Evolutionary conservation across 1,140 invertebrate species (phyloP).

Genomic region (Drosophila pseudoobscura): DNA sequence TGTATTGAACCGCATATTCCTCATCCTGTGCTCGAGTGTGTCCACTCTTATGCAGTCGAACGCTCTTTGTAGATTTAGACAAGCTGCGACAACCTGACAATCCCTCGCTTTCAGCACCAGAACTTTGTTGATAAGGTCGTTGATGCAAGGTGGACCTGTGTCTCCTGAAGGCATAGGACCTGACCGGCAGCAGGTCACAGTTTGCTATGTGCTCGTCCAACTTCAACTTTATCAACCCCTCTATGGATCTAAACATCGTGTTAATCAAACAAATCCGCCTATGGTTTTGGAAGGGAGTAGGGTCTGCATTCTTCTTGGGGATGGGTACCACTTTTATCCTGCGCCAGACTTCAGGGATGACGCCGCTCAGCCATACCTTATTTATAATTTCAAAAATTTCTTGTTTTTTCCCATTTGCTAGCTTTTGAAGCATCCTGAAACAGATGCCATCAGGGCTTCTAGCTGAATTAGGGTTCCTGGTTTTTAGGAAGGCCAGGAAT

Average conservation of each 20-base stretch:
- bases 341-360: background rate
- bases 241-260: background rate
- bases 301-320: background rate
- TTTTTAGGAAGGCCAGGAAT: no score
- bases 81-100: background rate
- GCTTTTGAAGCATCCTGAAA: background rate
- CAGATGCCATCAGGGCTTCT: background rate
- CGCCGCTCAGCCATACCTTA: background rate
- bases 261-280: background rate
- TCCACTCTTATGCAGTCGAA: background rate
- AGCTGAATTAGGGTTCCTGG: background rate
- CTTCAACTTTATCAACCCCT: background rate
- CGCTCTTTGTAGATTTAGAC: background rate
- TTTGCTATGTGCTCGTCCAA: background rate
- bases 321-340: background rate
- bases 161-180: background rate
- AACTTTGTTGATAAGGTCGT: background rate
- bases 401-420: background rate
- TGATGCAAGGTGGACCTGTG: background rate
- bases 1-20: background rate
- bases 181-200: background rate
- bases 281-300: background rate
- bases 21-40: background rate
- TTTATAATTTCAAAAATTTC: no score
- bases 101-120: background rate